These are phyloP conservation scores for Xyrichtys novacula DNA, from an alignment of 2,797 vertebrate genomes.

Conservation along the genomic window DNA sequence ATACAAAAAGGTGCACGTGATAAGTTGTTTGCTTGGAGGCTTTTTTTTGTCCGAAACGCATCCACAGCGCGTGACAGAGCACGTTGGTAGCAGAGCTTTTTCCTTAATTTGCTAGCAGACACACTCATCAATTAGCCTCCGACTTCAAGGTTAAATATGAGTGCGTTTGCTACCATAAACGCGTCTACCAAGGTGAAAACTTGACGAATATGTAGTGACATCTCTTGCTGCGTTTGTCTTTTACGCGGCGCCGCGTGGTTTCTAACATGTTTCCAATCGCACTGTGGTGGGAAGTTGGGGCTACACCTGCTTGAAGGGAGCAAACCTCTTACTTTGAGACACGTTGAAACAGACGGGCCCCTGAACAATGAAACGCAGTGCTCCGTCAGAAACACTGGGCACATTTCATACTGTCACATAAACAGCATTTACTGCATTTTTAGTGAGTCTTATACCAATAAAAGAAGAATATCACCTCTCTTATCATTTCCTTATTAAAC, in stretches of 20 bases:
- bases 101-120: conserved; percentile 44
- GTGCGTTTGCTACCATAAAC: not conserved
- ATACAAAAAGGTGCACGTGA: not conserved
- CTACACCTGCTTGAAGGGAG: conserved; percentile 50
- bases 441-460: not conserved
- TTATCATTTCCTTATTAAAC: conserved; percentile 31
- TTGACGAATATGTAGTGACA: conserved; percentile 7
- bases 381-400: not conserved
- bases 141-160: conserved; percentile 65
- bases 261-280: not conserved
- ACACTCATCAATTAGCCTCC: conserved; percentile 59
- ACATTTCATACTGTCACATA: conserved; percentile 26
- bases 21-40: conserved; percentile 31
- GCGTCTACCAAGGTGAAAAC: conserved; percentile 59
- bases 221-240: not conserved
- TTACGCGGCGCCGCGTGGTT: not conserved
- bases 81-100: conserved; percentile 44
- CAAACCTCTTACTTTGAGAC: conserved; percentile 22
- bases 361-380: conserved; percentile 31
- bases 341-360: conserved; percentile 32
- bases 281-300: conserved; percentile 47
- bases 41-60: conserved; percentile 5
- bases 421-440: conserved; percentile 17
- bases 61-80: conserved; percentile 44
- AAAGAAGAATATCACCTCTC: conserved; percentile 1